phyloP scores from a whole-genome alignment of 2,888 invertebrate species.

The Linnaemya vulpina region DNA sequence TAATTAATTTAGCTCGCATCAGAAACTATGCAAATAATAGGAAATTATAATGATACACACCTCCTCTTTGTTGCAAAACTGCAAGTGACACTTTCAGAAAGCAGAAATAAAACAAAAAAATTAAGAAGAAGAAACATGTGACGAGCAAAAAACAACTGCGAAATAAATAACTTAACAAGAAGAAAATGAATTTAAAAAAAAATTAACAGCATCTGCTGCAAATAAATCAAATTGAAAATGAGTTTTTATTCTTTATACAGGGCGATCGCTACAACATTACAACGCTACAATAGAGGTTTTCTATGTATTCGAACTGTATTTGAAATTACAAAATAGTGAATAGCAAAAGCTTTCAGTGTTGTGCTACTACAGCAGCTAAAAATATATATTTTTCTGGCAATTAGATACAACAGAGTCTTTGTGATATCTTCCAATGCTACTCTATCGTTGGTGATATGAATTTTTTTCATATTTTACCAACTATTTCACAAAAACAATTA shows the following conservation, averaged over 20 bases:
- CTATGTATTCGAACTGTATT: background rate
- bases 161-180: constrained; percentile 36
- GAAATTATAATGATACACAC: constrained; percentile 19
- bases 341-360: too few species aligned
- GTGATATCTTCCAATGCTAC: too few species aligned
- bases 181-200: constrained; percentile 8
- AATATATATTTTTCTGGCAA: too few species aligned
- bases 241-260: constrained; percentile 32
- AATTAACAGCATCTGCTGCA: constrained; percentile 57
- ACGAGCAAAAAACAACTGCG: constrained; percentile 1
- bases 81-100: constrained; percentile 50
- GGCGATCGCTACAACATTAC: background rate
- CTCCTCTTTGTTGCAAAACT: constrained; percentile 23
- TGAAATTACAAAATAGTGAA: background rate
- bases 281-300: background rate
- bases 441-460: too few species aligned
- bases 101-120: constrained; percentile 17
- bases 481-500: too few species aligned
- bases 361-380: too few species aligned
- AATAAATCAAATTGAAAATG: constrained; percentile 71
- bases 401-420: too few species aligned
- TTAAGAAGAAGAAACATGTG: constrained; percentile 27
- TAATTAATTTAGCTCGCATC: constrained; percentile 18
- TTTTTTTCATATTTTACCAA: too few species aligned
- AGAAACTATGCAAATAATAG: background rate